A percentile compares a stretch with the other conserved stretches of the same genome.
These are phyloP conservation scores for Lithophane socia DNA, from an alignment of 2,888 invertebrate species.

Conservation along the genomic window DNA sequence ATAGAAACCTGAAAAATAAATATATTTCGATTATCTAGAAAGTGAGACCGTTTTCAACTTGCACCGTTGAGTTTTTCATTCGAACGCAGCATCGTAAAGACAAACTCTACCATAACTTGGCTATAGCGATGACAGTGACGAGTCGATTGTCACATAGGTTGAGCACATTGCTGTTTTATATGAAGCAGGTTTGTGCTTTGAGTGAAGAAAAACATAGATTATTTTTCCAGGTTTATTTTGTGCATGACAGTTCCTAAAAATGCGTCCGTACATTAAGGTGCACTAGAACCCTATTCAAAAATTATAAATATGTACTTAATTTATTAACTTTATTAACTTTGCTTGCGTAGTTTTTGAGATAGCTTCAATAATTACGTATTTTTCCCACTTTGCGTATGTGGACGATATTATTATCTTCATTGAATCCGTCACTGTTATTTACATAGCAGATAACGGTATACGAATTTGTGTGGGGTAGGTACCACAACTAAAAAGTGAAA, in stretches of 20 bases:
- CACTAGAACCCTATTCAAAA: neutral
- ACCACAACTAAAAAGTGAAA: too few species aligned
- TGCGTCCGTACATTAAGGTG: neutral
- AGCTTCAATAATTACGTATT: too few species aligned
- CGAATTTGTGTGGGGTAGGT: too few species aligned
- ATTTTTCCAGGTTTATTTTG: neutral
- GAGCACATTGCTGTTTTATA: neutral
- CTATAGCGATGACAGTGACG: constrained; percentile 7
- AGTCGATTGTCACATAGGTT: neutral
- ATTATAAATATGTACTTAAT: neutral
- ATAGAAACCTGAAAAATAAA: too few species aligned
- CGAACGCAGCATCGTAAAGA: constrained; percentile 38
- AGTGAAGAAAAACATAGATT: neutral
- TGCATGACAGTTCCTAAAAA: neutral
- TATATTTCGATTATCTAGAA: too few species aligned
- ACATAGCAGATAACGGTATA: too few species aligned
- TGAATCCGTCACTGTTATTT: too few species aligned
- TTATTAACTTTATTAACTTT: too few species aligned
- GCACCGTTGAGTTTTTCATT: neutral
- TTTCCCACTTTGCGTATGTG: too few species aligned
- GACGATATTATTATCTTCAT: too few species aligned
- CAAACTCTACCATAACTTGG: constrained; percentile 18
- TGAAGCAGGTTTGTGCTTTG: neutral
- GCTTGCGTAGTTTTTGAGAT: too few species aligned
- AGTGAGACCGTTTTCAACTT: neutral